A percentile compares a stretch with the other conserved stretches of the same genome.
Conservation (phyloP, 2,797 vertebrate genomes). For the Columba guinea region DNA sequence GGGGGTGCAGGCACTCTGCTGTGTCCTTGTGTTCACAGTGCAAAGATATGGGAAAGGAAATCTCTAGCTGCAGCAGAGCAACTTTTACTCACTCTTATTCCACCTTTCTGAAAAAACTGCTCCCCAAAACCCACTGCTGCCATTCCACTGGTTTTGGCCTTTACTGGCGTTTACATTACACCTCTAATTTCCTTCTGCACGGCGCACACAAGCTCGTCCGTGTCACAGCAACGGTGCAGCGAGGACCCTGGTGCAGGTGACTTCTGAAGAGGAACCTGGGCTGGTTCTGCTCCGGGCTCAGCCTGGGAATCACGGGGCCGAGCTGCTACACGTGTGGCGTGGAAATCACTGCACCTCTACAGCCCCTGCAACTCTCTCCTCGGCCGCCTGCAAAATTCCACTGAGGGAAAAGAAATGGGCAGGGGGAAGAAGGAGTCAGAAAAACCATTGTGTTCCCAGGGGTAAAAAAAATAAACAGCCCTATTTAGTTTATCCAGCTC, state of each 20-base stretch:
- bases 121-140: neutral
- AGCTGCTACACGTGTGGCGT: neutral
- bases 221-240: neutral
- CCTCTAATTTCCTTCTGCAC: neutral
- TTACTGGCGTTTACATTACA: neutral
- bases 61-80: neutral
- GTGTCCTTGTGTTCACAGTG: neutral
- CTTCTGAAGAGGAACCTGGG: neutral
- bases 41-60: neutral
- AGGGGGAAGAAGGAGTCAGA: neutral
- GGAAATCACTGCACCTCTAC: neutral
- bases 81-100: neutral
- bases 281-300: neutral
- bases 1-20: neutral
- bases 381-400: neutral
- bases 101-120: neutral
- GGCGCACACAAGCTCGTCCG: rapidly evolving
- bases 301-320: neutral
- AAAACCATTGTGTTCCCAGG: slow-evolving; percentile 15
- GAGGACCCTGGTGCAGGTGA: neutral
- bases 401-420: neutral
- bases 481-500: slow-evolving; percentile 15
- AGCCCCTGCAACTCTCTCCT: neutral
- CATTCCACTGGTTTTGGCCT: neutral
- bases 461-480: neutral